phyloP scores from a whole-genome alignment of 1,140 invertebrate genomes.

The Cydia pomonella region DNA sequence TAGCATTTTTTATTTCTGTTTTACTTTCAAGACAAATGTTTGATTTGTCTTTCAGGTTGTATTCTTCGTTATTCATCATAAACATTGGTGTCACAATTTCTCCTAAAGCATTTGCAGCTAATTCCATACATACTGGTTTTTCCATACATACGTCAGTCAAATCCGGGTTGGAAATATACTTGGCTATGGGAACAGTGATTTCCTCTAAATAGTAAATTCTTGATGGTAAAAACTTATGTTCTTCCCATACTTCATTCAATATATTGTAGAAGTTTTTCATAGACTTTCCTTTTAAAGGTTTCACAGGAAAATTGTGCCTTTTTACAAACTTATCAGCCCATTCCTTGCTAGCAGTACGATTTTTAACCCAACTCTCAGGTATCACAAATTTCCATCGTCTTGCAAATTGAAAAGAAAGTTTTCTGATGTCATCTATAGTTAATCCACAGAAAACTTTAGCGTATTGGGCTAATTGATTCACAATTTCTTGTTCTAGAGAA shows the following conservation, averaged over 20 bases:
- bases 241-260: background rate
- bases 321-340: slow-evolving; percentile 36
- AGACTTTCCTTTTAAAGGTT: slow-evolving; percentile 26
- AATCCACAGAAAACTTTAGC: slow-evolving; percentile 4
- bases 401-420: background rate
- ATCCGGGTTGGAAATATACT: background rate
- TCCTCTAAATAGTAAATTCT: background rate
- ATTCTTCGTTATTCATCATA: background rate
- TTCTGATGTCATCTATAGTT: background rate
- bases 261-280: slow-evolving; percentile 21
- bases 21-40: background rate
- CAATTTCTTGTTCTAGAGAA: slow-evolving; percentile 30
- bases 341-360: slow-evolving; percentile 34
- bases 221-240: background rate
- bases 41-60: background rate
- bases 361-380: slow-evolving; percentile 36
- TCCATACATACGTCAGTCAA: background rate
- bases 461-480: background rate
- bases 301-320: slow-evolving; percentile 30
- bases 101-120: background rate
- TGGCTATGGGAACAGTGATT: background rate
- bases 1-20: background rate
- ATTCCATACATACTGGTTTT: background rate
- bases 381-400: slow-evolving; percentile 12
- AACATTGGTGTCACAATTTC: background rate